These are phyloP conservation scores for Drosophila asahinai DNA, from an alignment of 1,140 invertebrate genomes.

Conservation along the genomic window DNA sequence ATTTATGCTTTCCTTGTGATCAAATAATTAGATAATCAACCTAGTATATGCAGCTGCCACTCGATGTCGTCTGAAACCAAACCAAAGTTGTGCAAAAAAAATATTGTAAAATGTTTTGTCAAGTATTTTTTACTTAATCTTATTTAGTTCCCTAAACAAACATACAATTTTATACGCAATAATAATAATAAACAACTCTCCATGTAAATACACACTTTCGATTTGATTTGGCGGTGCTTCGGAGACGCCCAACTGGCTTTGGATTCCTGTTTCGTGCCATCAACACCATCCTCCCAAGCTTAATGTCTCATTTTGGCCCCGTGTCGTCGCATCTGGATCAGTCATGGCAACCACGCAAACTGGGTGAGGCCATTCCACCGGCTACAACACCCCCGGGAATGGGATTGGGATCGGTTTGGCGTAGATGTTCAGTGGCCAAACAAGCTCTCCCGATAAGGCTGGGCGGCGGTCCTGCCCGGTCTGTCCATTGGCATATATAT, in stretches of 20 bases:
- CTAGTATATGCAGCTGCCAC: neutral
- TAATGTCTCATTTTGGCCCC: slow-evolving; percentile 41
- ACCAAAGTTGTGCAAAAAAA: neutral
- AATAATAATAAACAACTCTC: neutral
- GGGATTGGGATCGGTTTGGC: neutral
- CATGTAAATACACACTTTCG: neutral
- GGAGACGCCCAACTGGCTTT: slow-evolving; percentile 1
- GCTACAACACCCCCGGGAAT: slow-evolving; percentile 26
- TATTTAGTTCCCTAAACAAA: slow-evolving; percentile 1
- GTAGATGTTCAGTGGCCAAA: slow-evolving; percentile 11
- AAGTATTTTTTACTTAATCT: neutral
- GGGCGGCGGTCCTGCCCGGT: neutral
- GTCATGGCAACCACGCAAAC: slow-evolving; percentile 28
- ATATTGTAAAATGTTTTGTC: neutral
- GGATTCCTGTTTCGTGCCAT: slow-evolving; percentile 19
- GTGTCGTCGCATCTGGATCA: slow-evolving; percentile 24
- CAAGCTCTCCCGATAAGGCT: slow-evolving; percentile 29
- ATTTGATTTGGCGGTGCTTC: neutral
- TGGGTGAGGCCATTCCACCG: slow-evolving; percentile 24
- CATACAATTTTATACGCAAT: slow-evolving; percentile 3
- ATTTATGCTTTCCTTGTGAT: neutral
- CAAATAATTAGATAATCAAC: slow-evolving; percentile 2
- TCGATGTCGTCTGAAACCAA: neutral
- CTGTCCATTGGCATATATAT: neutral
- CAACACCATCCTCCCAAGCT: slow-evolving; percentile 16